Base-by-base conservation (phyloP, 2,888 invertebrate species). In the Hypsopygia costalis region DNA sequence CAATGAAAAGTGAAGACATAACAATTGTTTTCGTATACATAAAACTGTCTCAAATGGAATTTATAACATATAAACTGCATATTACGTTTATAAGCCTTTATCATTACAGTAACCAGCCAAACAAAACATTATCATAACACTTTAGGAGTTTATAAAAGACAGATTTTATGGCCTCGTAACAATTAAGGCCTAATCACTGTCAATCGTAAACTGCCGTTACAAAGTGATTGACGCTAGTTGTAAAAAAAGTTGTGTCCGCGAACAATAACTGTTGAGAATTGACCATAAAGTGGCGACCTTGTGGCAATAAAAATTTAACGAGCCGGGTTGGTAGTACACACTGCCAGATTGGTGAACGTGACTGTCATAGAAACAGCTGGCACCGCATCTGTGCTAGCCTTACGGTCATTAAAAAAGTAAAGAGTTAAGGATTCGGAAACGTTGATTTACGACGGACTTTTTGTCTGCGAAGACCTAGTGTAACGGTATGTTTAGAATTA, bases 231-330 rank as follows among this genome's bases (percentile, higher is more conserved):
- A 74, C 66, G 73, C 64, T 75, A 69, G 74, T 58, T 68, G 63
- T 71, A 75, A 81, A 81, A 81, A 82, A 82, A 80, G 66, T 2
- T 74, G 72, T 58, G 77, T 69, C 74, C 65, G 77, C 76, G 72
- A 85, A 87, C 87, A 86, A 87, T 87, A 82, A 86, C 81, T 76
- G 78, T 76, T 79, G 71, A 79, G 87, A 79, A 89, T 86, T 86
- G 88, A 87, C 88, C 89, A 88, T 89, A 89, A 89, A 89, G 73
- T 72, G 80, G 70, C 85, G 89, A 89, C 89, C 89, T 89, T 89
- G 89, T 57, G 80, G 88, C 77, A 76, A 88, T 89, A 89, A 89
- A 89, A 89, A 83, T 88, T 89, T 89, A 89, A 89, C 89, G 86
- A 88, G 80, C 75, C 65, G 68, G 60, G 66, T n/a, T n/a, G n/a